Conservation (phyloP, 2,113 vertebrate genomes). For the Chaetorhynchus papuensis region DNA sequence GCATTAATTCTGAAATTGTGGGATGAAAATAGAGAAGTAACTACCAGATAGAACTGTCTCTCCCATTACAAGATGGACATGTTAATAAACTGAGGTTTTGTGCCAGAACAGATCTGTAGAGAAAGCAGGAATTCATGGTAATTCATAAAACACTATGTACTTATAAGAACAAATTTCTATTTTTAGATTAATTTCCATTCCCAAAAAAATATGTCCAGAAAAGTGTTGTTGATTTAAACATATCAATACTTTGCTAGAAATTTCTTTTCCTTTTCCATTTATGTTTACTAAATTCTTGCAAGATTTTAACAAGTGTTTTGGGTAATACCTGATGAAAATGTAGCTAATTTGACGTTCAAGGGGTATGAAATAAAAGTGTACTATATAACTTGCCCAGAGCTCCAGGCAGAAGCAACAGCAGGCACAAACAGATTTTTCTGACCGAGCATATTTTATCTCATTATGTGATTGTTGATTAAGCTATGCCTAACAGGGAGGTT, state of each 20-base stretch:
- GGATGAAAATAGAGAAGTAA: constrained; percentile 15
- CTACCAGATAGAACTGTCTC: not conserved
- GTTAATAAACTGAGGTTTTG: not conserved
- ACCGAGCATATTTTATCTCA: not conserved
- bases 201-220: not conserved
- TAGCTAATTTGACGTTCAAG: not conserved
- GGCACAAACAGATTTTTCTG: not conserved
- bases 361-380: not conserved
- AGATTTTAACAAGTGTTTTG: not conserved
- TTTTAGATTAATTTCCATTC: not conserved
- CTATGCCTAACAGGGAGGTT: not conserved
- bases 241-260: not conserved
- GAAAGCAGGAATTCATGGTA: not conserved
- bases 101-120: not conserved
- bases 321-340: not conserved
- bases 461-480: constrained; percentile 1
- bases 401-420: not conserved
- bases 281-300: not conserved
- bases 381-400: not conserved
- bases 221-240: not conserved
- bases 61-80: not conserved
- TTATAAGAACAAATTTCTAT: not conserved
- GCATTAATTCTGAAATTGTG: constrained; percentile 38
- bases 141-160: not conserved
- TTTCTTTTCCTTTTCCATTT: not conserved